Base-by-base conservation (phyloP, 35 echinoderm and acorn worm genomes). In the Anneissia japonica region DNA sequence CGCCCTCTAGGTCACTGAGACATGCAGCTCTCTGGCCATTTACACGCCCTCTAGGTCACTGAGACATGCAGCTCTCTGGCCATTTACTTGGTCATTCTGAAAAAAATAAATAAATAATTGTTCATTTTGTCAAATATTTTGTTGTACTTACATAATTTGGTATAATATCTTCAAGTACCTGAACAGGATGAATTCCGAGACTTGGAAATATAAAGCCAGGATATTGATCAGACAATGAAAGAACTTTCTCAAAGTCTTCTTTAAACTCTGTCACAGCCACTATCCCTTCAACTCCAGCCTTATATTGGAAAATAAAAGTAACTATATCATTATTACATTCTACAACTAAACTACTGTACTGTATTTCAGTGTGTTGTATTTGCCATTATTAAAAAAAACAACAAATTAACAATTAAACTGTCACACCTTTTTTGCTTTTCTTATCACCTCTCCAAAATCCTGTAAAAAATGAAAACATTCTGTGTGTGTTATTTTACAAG, bases 131-230 rank as follows among this genome's bases (percentile, higher is more conserved):
- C n/a, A n/a, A n/a, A n/a, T n/a, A n/a, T n/a, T n/a, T n/a, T n/a
- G n/a, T n/a, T n/a, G n/a, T n/a, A n/a, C n/a, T n/a, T n/a, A n/a
- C n/a, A n/a, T n/a, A n/a, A n/a, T n/a, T n/a, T n/a, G n/a, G n/a
- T n/a, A n/a, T n/a, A n/a, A n/a, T n/a, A n/a, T n/a, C n/a, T n/a
- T n/a, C n/a, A n/a, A n/a, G 46, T 87, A 93, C 94, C 94, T 97
- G 94, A 30, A 97, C 94, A 41, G 94, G 94, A 74, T 97, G 94
- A 76, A 97, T 30, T 34, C 94, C 94, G 3, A 93, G 81, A 78
- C 86, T 86, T 16, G 88, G 94, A 32, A 92, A 80, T 32, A 97
- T 79, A 77, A 97, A 90, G 28, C 79, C 91, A 75, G 90, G 80
- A 73, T 84, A 88, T 0, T 6, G 35, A 34, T 89, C 43, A 38